A percentile compares a stretch with the other conserved stretches of the same genome.
phyloP scores from a whole-genome alignment of 2,113 vertebrate species.

The Sebastes fasciatus region DNA sequence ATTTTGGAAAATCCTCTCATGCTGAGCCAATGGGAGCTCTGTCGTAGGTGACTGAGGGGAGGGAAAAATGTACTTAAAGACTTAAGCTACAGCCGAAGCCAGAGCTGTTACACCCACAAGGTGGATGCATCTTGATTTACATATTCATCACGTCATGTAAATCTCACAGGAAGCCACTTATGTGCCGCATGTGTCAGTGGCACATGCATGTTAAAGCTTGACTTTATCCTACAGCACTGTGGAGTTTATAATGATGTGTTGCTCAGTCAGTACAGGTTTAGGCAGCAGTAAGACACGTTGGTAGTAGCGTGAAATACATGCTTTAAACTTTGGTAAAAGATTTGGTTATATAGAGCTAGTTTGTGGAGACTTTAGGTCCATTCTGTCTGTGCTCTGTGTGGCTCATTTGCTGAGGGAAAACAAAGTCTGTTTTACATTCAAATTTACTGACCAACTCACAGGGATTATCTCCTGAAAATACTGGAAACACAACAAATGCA shows the following conservation, averaged over 20 bases:
- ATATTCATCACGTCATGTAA: slow-evolving; percentile 23
- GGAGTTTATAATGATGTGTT: background rate
- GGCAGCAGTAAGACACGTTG: background rate
- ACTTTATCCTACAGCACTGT: background rate
- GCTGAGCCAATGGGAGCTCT: background rate
- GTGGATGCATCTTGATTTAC: background rate
- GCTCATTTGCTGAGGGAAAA: slow-evolving; percentile 4
- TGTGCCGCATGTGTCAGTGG: background rate
- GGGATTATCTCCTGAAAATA: slow-evolving; percentile 6
- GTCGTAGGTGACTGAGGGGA: background rate
- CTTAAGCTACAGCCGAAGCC: background rate
- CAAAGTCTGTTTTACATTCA: background rate
- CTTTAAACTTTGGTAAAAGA: background rate
- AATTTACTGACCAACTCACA: background rate
- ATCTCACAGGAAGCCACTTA: slow-evolving; percentile 17
- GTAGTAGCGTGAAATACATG: background rate
- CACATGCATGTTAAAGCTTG: background rate
- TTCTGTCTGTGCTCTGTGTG: background rate
- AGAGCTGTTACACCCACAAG: background rate
- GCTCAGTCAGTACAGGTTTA: background rate
- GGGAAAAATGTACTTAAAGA: background rate
- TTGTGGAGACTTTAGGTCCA: background rate
- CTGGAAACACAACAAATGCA: background rate
- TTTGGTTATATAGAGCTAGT: background rate
- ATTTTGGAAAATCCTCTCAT: background rate